Evolutionary conservation across 1,140 invertebrate species (phyloP), one percentile per base, ranked within the genome.

Genomic region (Drosophila carrolli): DNA sequence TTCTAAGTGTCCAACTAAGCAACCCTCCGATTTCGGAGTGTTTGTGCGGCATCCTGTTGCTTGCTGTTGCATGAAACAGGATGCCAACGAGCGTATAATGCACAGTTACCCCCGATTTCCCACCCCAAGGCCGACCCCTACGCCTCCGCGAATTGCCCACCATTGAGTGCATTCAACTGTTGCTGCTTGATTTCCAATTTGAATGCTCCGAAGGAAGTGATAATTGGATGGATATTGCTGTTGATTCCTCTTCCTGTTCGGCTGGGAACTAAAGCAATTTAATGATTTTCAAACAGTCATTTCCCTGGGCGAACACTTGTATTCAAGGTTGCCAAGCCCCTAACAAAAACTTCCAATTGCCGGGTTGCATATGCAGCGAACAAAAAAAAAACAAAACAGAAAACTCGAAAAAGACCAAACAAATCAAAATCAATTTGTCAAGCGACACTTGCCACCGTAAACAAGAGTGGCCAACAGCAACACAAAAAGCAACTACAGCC

Each of bases 11-110:
- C 32, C n/a, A 46, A 57, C 76, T 74, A 48, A 68, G 70, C 59
- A 81, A 78, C 88, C 74, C 77, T 68, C 53, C 66, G 32, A 14
- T 5, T 35, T 50, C 23, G 5, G 35, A 37, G 5, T 19, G 32
- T 32, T 62, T 41, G 46, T 68, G 59, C 38, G 38, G 85, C 84
- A 89, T 89, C 84, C 84, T 89, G 84, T 84, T 89, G 84, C 81
- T 90, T 89, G 85, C 55, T 90, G 74, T 90, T 81, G 81, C 84
- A 90, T 89, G 85, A 89, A 89, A 89, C 85, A 89, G 84, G 84
- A 89, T 89, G 84, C 84, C 84, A 88, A 78, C 62, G 81, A 88
- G 57, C 84, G 84, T 89, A 80, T 89, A 88, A 88, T 88, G 70
- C 62, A 58, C 63, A 38, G 71, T 47, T 75, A 38, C 48, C 62